phyloP scores from a whole-genome alignment of 2,888 invertebrate species.

The Seira musarum region DNA sequence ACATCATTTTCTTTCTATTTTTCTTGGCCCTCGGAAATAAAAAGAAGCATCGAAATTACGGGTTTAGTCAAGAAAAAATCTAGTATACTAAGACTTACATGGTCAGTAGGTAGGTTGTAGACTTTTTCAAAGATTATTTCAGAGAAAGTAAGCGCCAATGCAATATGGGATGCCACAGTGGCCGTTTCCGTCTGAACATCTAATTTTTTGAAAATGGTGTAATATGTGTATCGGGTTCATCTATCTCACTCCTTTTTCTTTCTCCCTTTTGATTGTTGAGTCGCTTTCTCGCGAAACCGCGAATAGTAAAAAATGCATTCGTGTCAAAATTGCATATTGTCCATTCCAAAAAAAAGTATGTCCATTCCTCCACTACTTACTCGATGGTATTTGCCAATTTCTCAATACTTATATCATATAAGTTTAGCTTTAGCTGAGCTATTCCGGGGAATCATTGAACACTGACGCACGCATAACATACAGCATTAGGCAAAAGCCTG shows the following conservation, averaged over 20 bases:
- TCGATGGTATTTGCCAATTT: constrained; percentile 35
- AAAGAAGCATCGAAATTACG: not conserved
- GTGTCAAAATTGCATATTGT: constrained; percentile 37
- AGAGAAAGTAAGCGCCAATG: not conserved
- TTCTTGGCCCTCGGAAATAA: constrained; percentile 4
- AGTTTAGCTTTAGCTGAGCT: not conserved
- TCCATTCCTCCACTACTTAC: constrained; percentile 2
- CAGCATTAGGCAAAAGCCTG: not conserved
- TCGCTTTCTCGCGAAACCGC: not conserved
- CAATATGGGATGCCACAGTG: constrained; percentile 40
- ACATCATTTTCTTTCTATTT: not conserved
- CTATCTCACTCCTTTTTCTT: constrained; percentile 6
- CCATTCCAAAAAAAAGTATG: constrained; percentile 16
- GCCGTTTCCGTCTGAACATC: constrained; percentile 23
- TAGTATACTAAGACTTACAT: not conserved
- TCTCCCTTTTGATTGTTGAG: constrained; percentile 17
- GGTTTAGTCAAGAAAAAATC: constrained; percentile 6
- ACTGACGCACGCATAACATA: not conserved
- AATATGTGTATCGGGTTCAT: constrained; percentile 1
- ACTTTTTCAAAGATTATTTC: not conserved
- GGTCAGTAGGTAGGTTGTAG: not conserved
- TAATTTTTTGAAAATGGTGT: not conserved
- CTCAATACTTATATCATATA: constrained; percentile 18
- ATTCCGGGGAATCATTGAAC: no score
- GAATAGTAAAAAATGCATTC: constrained; percentile 32